Evolutionary conservation across 2,113 vertebrate species (phyloP), one percentile per base, ranked within the genome.

Genomic region (Corythoichthys intestinalis): DNA sequence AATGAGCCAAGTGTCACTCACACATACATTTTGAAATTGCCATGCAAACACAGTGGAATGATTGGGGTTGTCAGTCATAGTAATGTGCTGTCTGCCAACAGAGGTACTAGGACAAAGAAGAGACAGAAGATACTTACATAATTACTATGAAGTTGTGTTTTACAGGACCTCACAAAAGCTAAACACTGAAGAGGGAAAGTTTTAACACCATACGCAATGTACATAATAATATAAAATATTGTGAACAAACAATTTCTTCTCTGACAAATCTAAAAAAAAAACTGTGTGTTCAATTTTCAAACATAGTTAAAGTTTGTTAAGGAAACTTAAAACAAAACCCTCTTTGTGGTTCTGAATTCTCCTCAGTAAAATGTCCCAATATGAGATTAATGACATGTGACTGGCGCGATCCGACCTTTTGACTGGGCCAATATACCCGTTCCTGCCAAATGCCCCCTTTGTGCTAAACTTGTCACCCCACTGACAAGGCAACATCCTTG

Each of bases 11-110:
- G 73, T 83, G 85, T 88, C 83, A 88, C 74, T 86, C 89, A 83
- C 79, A 14, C 44, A 13, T 34, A 46, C 5, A 88, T 81, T 86
- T 77, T 78, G 72, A 86, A 88, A 86, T 86, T 89, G 85, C 85
- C 74, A 66, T 78, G 84, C 77, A 87, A 88, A 89, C 86, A 87
- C 75, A 73, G 77, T 52, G 34, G 73, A 84, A 83, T 91, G 85
- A 91, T 88, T 90, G 89, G 78, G 75, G 88, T 80, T 90, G 88
- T 88, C 88, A 88, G 50, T 88, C 87, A 84, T 76, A 80, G 69
- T 77, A 85, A 88, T 85, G 84, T 83, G 81, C 71, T 84, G 69
- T 81, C 81, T 86, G 75, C 41, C 60, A 80, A 76, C 39, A 76
- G 65, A 78, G 68, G 49, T 71, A 71, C 69, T 49, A 73, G 39